phyloP scores from a whole-genome alignment of 2,113 vertebrate species.

The Sterna hirundo region DNA sequence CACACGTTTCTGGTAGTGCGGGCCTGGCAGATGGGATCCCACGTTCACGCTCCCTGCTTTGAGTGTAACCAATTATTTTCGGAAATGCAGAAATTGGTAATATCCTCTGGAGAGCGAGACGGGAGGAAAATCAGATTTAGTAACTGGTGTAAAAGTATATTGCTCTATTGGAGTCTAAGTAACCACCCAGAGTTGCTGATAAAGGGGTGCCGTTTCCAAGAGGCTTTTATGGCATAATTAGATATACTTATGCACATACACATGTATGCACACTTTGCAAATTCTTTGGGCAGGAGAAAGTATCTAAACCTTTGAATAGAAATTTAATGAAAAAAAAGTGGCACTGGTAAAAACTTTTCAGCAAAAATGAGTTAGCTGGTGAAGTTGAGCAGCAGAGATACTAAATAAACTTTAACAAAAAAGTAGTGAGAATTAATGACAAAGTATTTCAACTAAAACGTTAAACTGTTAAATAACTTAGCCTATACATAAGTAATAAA shows the following conservation, averaged over 20 bases:
- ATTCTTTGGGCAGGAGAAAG: slow-evolving; percentile 15
- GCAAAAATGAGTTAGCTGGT: slow-evolving; percentile 43
- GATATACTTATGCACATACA: neutral
- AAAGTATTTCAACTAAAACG: slow-evolving; percentile 77
- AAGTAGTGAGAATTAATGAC: slow-evolving; percentile 79
- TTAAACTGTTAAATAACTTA: slow-evolving; percentile 78
- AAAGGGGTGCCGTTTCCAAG: neutral
- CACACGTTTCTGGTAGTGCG: neutral
- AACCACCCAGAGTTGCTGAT: neutral
- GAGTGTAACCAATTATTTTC: neutral
- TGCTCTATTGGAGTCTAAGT: neutral
- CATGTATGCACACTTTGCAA: neutral
- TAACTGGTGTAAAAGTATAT: neutral
- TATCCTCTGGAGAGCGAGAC: neutral
- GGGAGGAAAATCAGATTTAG: slow-evolving; percentile 36
- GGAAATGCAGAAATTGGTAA: neutral
- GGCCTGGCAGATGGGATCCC: neutral
- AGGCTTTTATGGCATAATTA: neutral
- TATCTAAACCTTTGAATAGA: slow-evolving; percentile 12
- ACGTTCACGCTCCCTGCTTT: neutral
- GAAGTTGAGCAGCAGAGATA: slow-evolving; percentile 81
- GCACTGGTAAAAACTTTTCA: slow-evolving; percentile 15
- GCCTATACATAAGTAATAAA: slow-evolving; percentile 78
- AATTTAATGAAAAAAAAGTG: slow-evolving; percentile 7
- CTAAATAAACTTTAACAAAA: slow-evolving; percentile 77